Evolutionary conservation across 2,113 vertebrate genomes (phyloP), one percentile per base, ranked within the genome.

Genomic region (Trogon melanurus): DNA sequence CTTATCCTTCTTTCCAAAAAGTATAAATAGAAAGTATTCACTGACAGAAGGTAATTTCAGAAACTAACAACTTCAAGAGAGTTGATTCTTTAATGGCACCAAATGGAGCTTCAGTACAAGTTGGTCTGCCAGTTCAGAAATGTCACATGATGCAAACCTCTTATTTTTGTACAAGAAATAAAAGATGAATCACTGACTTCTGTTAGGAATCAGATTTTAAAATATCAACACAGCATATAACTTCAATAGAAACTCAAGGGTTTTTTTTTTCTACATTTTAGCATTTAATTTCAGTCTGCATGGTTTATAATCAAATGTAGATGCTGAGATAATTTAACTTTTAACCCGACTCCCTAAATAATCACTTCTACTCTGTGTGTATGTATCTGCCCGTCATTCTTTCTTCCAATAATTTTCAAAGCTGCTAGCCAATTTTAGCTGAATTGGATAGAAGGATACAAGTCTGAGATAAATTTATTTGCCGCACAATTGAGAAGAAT

Each of bases 41-140:
- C 51, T 86, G 73, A 85, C 69, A 95, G 90, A 92, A 91, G 71
- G 66, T 65, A 69, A 58, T 79, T 94, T 92, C 66, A 85, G 74
- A 94, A 93, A 66, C 56, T 75, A 90, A 74, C 57, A 93, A 5
- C 34, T 86, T 73, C 6, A 26, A 89, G 88, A 74, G 27, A 74
- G 62, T 94, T 71, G 66, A 91, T 92, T 92, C 57, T 50, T 89
- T 95, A 91, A 86, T 78, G 85, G 76, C 61, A 95, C 69, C 70
- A 95, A 94, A 93, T 87, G 79, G 89, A 83, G 58, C 65, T 64
- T 86, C 64, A 69, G 89, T 88, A 90, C 82, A 93, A 83, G 50
- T 56, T 89, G 93, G 56, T 80, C 79, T 91, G 62, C 72, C 61
- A 81, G 64, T 91, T 95, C 73, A 75, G 74, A 91, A 91, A 82